Evolutionary conservation across 2,797 vertebrate genomes (phyloP).

Genomic region (Melanotaenia maccullochi): DNA sequence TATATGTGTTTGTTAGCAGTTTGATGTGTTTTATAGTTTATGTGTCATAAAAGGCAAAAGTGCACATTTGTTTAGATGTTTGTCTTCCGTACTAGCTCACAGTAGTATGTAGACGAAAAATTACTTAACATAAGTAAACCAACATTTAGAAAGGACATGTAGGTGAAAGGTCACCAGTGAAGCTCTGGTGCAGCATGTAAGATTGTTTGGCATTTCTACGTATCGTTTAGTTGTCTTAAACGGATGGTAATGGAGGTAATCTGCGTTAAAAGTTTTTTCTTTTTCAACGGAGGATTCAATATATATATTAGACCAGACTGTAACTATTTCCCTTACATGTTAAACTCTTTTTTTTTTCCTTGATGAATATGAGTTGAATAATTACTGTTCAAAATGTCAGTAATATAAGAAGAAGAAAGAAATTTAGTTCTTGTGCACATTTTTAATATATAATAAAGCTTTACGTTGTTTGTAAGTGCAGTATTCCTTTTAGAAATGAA

Average conservation of each 20-base stretch:
- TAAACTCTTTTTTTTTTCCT: neutral
- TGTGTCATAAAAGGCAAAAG: neutral
- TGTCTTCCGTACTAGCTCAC: accelerated
- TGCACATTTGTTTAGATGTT: accelerated
- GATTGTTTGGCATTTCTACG: no score
- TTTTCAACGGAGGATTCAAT: neutral
- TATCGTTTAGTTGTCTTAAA: neutral
- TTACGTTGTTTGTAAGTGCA: neutral
- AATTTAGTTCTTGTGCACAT: neutral
- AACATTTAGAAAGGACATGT: neutral
- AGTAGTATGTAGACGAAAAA: neutral
- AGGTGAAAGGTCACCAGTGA: constrained; percentile 56
- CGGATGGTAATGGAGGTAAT: neutral
- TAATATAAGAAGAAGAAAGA: neutral
- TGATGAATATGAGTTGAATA: neutral
- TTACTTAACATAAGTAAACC: neutral
- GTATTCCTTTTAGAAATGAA: neutral
- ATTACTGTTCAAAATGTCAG: neutral
- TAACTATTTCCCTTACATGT: neutral
- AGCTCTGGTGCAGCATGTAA: neutral
- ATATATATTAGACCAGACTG: no score
- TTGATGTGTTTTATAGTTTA: neutral
- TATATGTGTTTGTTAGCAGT: neutral
- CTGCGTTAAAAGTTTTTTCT: neutral
- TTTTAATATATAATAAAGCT: neutral